Conservation (phyloP, 2,113 vertebrate genomes). For the Struthio camelus region DNA sequence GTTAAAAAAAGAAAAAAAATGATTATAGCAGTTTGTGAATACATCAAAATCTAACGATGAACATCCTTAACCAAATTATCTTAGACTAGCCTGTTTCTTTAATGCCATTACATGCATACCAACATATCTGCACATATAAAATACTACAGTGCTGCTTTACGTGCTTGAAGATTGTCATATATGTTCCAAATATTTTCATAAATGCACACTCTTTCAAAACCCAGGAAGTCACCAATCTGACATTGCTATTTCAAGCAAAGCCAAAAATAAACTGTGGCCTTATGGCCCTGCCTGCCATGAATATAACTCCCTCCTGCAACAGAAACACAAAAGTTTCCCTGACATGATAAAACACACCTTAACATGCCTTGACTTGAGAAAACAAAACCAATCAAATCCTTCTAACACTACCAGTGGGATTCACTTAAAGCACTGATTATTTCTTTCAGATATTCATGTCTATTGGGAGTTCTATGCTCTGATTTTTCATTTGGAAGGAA, state of each 20-base stretch:
- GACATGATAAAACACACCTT: neutral
- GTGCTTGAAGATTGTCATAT: rapidly evolving
- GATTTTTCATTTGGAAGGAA: neutral
- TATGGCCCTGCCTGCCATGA: neutral
- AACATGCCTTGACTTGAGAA: neutral
- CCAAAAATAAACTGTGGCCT: neutral
- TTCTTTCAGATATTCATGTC: neutral
- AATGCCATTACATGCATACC: rapidly evolving
- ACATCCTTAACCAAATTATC: neutral
- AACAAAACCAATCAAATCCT: neutral
- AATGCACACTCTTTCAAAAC: neutral
- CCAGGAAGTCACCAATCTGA: neutral
- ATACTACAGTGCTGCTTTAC: rapidly evolving
- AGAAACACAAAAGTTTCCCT: neutral
- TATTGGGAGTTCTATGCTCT: neutral
- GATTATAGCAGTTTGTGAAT: neutral
- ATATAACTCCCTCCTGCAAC: neutral
- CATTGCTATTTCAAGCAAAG: neutral
- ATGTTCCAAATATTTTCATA: neutral
- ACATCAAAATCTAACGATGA: neutral
- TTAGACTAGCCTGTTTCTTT: neutral
- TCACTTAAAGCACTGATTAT: neutral
- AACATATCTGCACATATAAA: neutral
- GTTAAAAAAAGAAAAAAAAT: neutral
- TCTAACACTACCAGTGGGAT: neutral